Evolutionary conservation across 2,113 vertebrate species (phyloP).

Genomic region (Neotragus pygmaeus): DNA sequence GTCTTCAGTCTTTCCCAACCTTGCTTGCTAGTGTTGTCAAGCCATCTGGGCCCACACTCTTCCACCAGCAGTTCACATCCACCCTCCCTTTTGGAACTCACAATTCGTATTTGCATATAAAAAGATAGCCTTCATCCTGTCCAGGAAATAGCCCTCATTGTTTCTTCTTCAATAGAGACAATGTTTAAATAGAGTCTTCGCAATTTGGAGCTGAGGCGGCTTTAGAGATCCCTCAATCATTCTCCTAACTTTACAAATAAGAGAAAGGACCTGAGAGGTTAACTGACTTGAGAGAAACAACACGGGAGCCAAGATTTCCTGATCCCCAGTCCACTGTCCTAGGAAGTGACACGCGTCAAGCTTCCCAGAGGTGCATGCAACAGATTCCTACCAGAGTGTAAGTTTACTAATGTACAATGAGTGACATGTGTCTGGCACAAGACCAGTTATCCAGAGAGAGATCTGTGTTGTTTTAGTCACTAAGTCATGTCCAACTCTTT

Average conservation of each 20-base stretch:
- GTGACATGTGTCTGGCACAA: background rate
- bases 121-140: background rate
- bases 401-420: background rate
- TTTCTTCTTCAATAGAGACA: background rate
- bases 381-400: background rate
- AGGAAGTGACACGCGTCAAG: background rate
- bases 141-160: background rate
- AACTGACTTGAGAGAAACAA: background rate
- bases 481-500: background rate
- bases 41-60: background rate
- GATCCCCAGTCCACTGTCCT: background rate
- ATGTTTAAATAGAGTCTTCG: background rate
- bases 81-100: background rate
- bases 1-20: background rate
- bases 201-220: background rate
- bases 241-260: conserved; percentile 28
- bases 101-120: conserved; percentile 1
- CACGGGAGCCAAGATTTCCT: background rate
- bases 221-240: background rate
- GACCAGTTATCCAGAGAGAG: background rate
- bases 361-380: background rate
- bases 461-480: background rate
- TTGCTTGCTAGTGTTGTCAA: background rate
- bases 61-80: background rate
- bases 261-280: background rate